Base-by-base conservation (phyloP, 2,888 invertebrate species). In the Cheiracanthium punctorium region DNA sequence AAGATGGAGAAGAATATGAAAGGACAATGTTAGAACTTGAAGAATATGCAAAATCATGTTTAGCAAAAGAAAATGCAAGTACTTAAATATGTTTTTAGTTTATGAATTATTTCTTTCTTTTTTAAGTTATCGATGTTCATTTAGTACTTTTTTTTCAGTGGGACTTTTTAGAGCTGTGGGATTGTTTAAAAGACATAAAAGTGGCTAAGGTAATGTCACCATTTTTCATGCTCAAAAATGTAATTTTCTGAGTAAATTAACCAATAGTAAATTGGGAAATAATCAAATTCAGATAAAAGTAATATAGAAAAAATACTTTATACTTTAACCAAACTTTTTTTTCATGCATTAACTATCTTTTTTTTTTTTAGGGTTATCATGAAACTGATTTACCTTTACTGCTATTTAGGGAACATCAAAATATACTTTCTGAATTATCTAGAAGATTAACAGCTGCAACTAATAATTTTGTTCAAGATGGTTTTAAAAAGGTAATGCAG, bases 121-220 rank as follows among this genome's bases (percentile, higher is more conserved):
- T 52, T 52, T 10, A 17, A 20, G 52, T 7, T 52, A n/a, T 7
- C 7, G 8, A 52, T 52, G 8, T 20, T 52, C 8, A 52, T 30
- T 32, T 67, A 12, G 17, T 41, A 12, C 20, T 37, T 37, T 37
- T 20, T 14, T 72, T 43, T 4, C 67, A 86, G 85, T 24, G n/a
- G 41, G 80, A 86, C 33, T 28, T 64, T 65, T 80, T 86, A 48
- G 80, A 80, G 65, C 32, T 86, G 17, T 80, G 80, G 85, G 85
- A 86, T 43, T 86, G 80, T 29, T 71, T 86, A 32, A 80, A 80
- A 65, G 75, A 80, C 41, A 33, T 86, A 29, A 86, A 86, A 71
- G 33, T 33, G 10, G 80, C 85, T 43, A 86, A 86, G 48, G 85
- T 86, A 65, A 75, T 8, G 17, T 58, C 20, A n/a, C n/a, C n/a